Percentiles rank a stretch among this genome's conserved stretches.
These are phyloP conservation scores for Mactra quadrangularis DNA, from an alignment of 1,140 invertebrate genomes.

Conservation along the genomic window DNA sequence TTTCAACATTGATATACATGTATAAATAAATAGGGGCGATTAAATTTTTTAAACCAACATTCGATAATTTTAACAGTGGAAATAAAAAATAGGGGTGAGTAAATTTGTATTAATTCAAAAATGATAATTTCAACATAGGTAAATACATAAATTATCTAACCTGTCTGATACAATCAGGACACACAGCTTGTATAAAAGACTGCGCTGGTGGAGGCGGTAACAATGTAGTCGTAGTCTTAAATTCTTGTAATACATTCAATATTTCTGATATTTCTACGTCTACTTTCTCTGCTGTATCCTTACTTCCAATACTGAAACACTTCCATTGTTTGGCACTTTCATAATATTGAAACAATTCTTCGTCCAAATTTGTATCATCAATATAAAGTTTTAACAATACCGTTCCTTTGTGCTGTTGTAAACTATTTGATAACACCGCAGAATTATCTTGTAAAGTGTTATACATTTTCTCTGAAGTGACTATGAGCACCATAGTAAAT, in stretches of 20 bases:
- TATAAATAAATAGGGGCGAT: no score
- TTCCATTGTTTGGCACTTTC: slow-evolving; percentile 3
- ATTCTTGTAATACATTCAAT: slow-evolving; percentile 12
- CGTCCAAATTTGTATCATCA: background rate
- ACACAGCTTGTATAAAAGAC: background rate
- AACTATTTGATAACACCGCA: background rate
- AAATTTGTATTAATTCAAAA: no score
- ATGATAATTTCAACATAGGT: no score
- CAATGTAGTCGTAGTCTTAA: background rate
- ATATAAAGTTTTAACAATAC: slow-evolving; percentile 37
- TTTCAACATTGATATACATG: no score
- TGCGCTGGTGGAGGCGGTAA: background rate
- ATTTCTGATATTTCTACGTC: background rate
- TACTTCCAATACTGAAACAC: slow-evolving; percentile 1
- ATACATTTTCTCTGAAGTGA: slow-evolving; percentile 34
- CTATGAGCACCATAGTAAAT: slow-evolving; percentile 17
- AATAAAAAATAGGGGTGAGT: no score
- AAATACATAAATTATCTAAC: no score
- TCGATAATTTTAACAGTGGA: no score
- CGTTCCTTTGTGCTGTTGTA: slow-evolving; percentile 5
- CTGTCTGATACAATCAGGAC: slow-evolving; percentile 39
- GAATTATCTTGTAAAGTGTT: slow-evolving; percentile 11
- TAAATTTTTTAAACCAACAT: no score
- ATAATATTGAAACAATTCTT: slow-evolving; percentile 2
- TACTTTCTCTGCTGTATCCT: background rate